Base-by-base conservation (phyloP, 2,113 vertebrate species). In the Aviceda subcristata region DNA sequence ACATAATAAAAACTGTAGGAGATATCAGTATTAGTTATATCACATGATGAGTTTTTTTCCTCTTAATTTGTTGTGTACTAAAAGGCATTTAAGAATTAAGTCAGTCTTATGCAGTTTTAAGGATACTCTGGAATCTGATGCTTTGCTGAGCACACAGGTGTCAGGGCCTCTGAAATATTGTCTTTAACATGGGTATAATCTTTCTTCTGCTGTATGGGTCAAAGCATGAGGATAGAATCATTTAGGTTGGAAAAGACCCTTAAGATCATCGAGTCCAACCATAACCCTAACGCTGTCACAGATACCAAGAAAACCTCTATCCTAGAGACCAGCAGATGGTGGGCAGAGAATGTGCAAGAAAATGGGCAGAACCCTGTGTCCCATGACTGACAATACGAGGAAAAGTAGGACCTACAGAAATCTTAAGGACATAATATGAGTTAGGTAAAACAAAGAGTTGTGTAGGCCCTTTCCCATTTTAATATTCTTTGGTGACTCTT, bases 311-410 rank as follows among this genome's bases (percentile, higher is more conserved):
- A 86, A 55, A 32, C 8, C 29, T 85, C 8, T 57, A 0, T 64
- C 32, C 50, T 46, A 43, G 46, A 71, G 19, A 73, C 6, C 27
- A 76, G 27, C n/a, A 68, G 21, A 64, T 18, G 2, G 7, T 16
- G 7, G 23, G 20, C 39, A 86, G 55, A 73, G 9, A 57, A 60
- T 53, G 13, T 50, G 11, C 24, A 73, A 57, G 56, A 75, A 87
- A 82, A 76, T 0, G 0, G 4, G 7, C 20, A 84, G 39, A 64
- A 43, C n/a, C 12, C 30, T 24, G 15, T 34, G 15, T 57, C 7
- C 11, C 12, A 15, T 15, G 12, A 48, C n/a, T 60, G 67, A 50
- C 18, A 75, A 46, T 32, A 57, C 11, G 39, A 39, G 32, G 55
- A 64, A 73, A 88, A 68, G 3, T 14, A 38, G 19, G 43, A 68